Evolutionary conservation across 1,140 invertebrate genomes (phyloP).

Genomic region (Helicoverpa zea): DNA sequence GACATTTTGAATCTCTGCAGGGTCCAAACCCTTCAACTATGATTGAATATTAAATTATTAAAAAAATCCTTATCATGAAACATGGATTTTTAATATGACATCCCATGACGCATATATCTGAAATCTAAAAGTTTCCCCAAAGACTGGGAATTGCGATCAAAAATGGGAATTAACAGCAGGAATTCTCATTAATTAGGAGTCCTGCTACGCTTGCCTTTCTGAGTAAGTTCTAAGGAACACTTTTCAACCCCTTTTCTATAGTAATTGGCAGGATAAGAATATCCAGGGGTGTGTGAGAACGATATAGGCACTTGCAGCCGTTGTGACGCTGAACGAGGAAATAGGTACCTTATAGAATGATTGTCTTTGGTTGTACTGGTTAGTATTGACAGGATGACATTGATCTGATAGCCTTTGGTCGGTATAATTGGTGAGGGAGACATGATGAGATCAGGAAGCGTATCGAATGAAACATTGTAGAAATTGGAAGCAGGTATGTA

Average conservation of each 20-base stretch:
- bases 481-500: no score
- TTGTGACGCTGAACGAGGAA: constrained; percentile 15
- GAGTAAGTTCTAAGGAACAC: constrained; percentile 68
- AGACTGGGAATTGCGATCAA: constrained; percentile 28
- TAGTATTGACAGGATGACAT: not conserved
- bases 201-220: constrained; percentile 79
- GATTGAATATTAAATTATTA: not conserved
- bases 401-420: no score
- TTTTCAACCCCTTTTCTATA: constrained; percentile 66
- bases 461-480: no score
- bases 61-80: not conserved
- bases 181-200: constrained; percentile 81
- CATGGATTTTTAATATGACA: constrained; percentile 7
- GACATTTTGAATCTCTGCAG: not conserved
- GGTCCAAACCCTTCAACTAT: constrained; percentile 10
- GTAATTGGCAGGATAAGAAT: constrained; percentile 85
- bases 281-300: constrained; percentile 80
- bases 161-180: constrained; percentile 64
- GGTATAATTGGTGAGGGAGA: no score
- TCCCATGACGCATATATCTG: not conserved
- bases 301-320: constrained; percentile 71
- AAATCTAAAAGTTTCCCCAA: constrained; percentile 5
- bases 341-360: not conserved
- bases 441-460: no score
- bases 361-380: not conserved